Base-by-base conservation (phyloP, 2,113 vertebrate species). In the Pterocles gutturalis region DNA sequence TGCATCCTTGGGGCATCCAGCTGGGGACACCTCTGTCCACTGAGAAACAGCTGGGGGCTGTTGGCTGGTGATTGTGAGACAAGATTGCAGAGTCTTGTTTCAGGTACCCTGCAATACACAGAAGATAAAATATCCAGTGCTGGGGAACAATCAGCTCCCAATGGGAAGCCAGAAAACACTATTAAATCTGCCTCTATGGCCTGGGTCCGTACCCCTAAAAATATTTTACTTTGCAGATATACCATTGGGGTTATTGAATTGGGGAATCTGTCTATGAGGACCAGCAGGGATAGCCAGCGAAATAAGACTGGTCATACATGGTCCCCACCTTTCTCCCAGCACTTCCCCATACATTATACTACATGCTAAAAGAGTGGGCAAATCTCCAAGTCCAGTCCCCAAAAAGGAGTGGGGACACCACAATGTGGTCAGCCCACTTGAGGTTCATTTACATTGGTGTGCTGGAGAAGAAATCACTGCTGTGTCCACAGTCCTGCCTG, bases 221-320 rank as follows among this genome's bases (percentile, higher is more conserved):
- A 15, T 46, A 43, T 22, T 43, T 46, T 17, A 20, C 53, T 75
- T 41, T 61, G 7, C 26, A 73, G 66, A 72, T 41, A 62, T 9
- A 36, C 6, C 5, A 11, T 1, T 58, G n/a, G 11, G 3, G 5
- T 70, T 76, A 34, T 38, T 55, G 20, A 38, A 51, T 0, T 45
- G 29, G 13, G 38, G 17, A 57, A 73, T 25, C 29, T 45, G 34
- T 15, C 29, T 60, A 6, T 29, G 36, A 66, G 5, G 9, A 70
- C 31, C 34, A 82, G 7, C 13, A 71, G 16, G 18, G 11, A 51
- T 33, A 79, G 34, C 2, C 21, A 49, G 31, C 49, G n/a, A 64
- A 71, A 55, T 6, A 79, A 38, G 43, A 82, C 36, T 54, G 4
- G 88, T 34, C 3, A 13, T 28, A 18, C 8, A 51, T 18, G 7